These are phyloP conservation scores for Linurgus olivaceus DNA, from an alignment of 2,797 vertebrate species.

Conservation along the genomic window DNA sequence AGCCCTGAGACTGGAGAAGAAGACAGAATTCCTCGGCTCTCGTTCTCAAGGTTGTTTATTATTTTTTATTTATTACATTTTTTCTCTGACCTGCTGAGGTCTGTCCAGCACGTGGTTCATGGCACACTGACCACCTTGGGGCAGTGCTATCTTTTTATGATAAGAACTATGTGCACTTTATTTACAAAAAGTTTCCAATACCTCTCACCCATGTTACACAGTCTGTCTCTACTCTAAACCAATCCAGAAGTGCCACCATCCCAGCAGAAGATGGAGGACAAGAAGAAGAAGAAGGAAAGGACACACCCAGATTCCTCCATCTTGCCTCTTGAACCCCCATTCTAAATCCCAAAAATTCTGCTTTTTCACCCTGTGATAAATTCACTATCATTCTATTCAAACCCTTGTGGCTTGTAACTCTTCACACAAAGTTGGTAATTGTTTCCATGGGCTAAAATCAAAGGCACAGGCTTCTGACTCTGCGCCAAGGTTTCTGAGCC, in stretches of 20 bases:
- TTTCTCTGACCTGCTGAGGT: background rate
- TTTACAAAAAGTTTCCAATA: background rate
- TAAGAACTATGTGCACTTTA: background rate
- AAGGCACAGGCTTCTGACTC: background rate
- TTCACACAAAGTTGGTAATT: background rate
- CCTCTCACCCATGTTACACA: background rate
- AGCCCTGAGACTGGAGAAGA: too few species aligned
- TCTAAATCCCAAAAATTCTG: background rate
- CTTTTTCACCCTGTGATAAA: background rate
- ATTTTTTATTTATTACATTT: background rate
- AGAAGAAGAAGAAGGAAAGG: too few species aligned
- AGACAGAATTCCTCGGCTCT: background rate
- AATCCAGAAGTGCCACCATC: background rate
- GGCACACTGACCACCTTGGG: background rate
- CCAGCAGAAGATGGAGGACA: background rate
- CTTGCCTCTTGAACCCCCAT: background rate
- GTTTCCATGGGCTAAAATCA: background rate
- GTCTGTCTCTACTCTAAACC: background rate
- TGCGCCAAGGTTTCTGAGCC: background rate
- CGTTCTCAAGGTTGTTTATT: background rate
- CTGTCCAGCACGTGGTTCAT: background rate
- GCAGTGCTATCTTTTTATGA: fast-evolving
- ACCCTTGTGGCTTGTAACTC: background rate
- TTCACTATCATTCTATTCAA: background rate
- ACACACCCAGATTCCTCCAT: background rate